Evolutionary conservation across 2,888 invertebrate species (phyloP).

Genomic region (Agrochola lota): DNA sequence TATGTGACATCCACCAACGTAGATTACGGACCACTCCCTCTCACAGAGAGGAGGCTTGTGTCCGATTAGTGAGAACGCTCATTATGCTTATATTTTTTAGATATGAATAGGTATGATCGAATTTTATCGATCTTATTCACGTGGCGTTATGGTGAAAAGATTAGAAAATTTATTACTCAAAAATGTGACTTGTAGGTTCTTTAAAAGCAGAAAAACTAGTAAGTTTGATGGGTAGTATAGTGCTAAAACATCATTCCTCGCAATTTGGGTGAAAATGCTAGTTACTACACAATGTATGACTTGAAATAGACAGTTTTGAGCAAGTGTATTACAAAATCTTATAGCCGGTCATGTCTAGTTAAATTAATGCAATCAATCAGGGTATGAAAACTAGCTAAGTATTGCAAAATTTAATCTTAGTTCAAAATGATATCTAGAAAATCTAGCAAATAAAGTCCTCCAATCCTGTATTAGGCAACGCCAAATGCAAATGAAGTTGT

Average conservation of each 20-base stretch:
- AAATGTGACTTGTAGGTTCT: not conserved
- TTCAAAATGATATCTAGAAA: constrained; percentile 19
- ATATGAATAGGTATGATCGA: not conserved
- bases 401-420: constrained; percentile 2
- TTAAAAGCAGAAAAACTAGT: not conserved
- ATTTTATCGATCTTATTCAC: not conserved
- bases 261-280: not conserved
- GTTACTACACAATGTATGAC: fast-evolving
- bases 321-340: constrained; percentile 8
- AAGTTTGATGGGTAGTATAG: not conserved
- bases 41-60: not conserved
- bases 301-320: not conserved
- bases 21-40: not conserved
- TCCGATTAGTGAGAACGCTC: not conserved
- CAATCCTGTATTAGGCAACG: constrained; percentile 41
- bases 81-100: not conserved
- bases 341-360: not conserved
- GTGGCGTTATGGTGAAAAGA: not conserved
- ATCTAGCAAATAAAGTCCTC: constrained; percentile 25
- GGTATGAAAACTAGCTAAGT: constrained; percentile 6
- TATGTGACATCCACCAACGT: not conserved
- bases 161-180: not conserved
- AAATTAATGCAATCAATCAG: constrained; percentile 12
- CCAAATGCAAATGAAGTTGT: constrained; percentile 49
- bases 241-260: not conserved